Percentiles rank a stretch among this genome's conserved stretches.
Conservation (phyloP, 1,140 invertebrate species). For the Episyrphus balteatus region DNA sequence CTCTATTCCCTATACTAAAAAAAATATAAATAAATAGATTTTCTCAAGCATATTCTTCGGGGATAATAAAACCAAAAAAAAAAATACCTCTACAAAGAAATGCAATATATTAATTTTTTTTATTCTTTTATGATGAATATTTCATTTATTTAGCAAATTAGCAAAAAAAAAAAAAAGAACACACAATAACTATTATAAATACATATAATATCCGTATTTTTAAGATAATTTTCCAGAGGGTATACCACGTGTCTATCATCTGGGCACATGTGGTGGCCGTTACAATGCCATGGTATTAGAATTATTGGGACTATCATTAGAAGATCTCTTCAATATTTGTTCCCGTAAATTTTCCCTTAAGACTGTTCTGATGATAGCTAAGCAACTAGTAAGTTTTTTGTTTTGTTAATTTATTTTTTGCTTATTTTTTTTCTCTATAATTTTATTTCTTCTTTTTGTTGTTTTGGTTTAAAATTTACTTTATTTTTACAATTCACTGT, state of each 20-base stretch:
- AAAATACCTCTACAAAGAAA: constrained; percentile 3
- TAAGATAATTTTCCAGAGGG: constrained; percentile 47
- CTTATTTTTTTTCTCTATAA: constrained; percentile 2
- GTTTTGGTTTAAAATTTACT: constrained; percentile 14
- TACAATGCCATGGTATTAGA: constrained; percentile 75
- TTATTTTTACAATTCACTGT: too few relatives aligned
- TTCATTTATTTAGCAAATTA: not conserved
- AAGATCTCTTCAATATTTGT: constrained; percentile 70
- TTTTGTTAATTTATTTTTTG: constrained; percentile 1
- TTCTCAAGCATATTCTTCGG: constrained; percentile 36
- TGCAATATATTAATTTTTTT: constrained; percentile 1
- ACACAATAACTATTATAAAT: not conserved
- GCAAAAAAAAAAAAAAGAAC: not conserved
- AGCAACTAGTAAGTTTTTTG: constrained; percentile 46
- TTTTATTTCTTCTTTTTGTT: not conserved
- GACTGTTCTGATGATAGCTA: constrained; percentile 68
- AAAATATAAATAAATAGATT: constrained; percentile 24
- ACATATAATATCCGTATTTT: not conserved
- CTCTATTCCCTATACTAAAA: not conserved
- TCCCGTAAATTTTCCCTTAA: constrained; percentile 67
- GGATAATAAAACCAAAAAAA: constrained; percentile 11
- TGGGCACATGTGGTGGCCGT: constrained; percentile 70
- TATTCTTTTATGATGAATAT: not conserved
- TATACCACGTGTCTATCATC: constrained; percentile 75
- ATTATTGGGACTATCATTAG: constrained; percentile 64